Evolutionary conservation across 2,888 invertebrate species (phyloP), one percentile per base, ranked within the genome.

Genomic region (Plemyria rubiginata): DNA sequence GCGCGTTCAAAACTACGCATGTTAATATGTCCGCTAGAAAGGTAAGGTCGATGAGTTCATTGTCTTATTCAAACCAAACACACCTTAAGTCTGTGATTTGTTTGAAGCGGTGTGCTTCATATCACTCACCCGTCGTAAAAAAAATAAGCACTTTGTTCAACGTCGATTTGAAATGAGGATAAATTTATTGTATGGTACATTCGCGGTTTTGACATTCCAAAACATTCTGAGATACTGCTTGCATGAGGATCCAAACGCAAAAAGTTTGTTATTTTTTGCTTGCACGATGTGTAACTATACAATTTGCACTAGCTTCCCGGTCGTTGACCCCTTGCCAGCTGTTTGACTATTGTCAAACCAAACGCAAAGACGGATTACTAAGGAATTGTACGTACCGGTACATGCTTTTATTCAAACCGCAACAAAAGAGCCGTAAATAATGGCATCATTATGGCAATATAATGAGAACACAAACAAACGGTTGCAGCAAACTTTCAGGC

Each of bases 241-340:
- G 80, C 81, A 80, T 77, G 76, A 76, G 79, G 81, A 80, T 81
- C 78, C 75, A 76, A 76, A 78, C 72, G 76, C 80, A 84, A 82
- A 82, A 84, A 82, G 80, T 76, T 79, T 80, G 78, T 86, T 90
- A 86, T 90, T 89, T 87, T 84, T 86, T 80, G 78, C 82, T 82
- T 83, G 81, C 78, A 75, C 81, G 77, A 85, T 85, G 85, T 90
- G 85, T 90, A 84, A 84, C 84, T 86, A 82, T 86, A 88, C 87
- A 92, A 89, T 92, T 92, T 88, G 91, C 92, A 88, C 87, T 86
- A 87, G 84, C 81, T 76, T 72, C 76, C 64, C 70, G 78, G 81
- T 90, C 92, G 76, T 81, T 87, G 90, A 91, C 89, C 92, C 85
- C 81, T 80, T 78, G 81, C 85, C 92, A 92, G 91, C 91, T 92